Conservation (phyloP, 2,797 vertebrate genomes). For the Coluber constrictor region DNA sequence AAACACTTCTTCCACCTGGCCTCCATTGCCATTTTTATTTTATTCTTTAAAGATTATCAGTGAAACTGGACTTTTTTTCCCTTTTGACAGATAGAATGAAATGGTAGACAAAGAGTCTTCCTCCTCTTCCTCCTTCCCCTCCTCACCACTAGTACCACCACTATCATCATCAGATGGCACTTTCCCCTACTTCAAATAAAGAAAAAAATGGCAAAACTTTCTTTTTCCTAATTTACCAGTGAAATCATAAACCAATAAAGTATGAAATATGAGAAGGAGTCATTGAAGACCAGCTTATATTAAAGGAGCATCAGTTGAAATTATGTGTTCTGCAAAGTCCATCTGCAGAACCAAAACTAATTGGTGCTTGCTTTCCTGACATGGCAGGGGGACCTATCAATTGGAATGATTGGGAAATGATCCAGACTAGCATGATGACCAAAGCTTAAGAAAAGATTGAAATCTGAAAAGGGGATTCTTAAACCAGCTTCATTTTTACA, state of each 20-base stretch:
- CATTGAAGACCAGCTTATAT: neutral
- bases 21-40: neutral
- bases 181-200: neutral
- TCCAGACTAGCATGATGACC: neutral
- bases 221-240: neutral
- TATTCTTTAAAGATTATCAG: neutral
- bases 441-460: neutral
- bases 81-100: neutral
- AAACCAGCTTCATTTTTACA: neutral
- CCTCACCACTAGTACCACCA: too few relatives aligned
- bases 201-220: neutral
- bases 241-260: neutral
- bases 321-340: neutral
- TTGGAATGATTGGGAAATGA: neutral
- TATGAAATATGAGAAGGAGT: neutral
- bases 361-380: neutral
- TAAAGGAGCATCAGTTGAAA: neutral
- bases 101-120: neutral
- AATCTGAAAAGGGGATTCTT: neutral
- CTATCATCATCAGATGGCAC: neutral
- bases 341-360: neutral
- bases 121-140: neutral
- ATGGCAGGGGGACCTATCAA: neutral
- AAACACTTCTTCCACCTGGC: neutral
- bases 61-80: neutral